These are phyloP conservation scores for Hozukius guyotensis DNA, from an alignment of 2,797 vertebrate genomes.

Conservation along the genomic window DNA sequence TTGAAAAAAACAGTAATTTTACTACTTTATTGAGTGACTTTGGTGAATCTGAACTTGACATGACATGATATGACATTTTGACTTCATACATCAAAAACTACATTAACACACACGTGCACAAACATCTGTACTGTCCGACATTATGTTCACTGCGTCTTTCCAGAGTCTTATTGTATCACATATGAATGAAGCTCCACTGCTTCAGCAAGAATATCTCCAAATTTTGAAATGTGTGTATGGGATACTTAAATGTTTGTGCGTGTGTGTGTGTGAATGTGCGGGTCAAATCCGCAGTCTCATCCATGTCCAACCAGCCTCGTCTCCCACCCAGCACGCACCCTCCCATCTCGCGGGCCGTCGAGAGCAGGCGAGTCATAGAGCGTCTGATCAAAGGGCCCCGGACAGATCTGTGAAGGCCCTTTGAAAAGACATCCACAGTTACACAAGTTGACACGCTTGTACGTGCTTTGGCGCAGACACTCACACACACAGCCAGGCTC, in stretches of 20 bases:
- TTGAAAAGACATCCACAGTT: conserved; percentile 73
- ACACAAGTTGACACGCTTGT: conserved; percentile 65
- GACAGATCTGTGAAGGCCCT: conserved; percentile 78
- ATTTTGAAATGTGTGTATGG: neutral
- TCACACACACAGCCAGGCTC: conserved; percentile 8
- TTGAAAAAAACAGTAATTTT: neutral
- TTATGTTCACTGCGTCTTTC: neutral
- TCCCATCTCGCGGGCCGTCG: conserved; percentile 57
- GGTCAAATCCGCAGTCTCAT: conserved; percentile 47
- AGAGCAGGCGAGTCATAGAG: conserved; percentile 62
- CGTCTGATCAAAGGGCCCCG: conserved; percentile 74
- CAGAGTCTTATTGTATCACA: neutral
- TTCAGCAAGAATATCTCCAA: neutral
- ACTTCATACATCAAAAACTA: neutral
- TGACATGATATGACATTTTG: neutral
- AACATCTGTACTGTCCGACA: neutral
- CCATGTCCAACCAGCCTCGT: conserved; percentile 54
- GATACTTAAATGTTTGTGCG: neutral
- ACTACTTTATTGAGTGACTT: neutral
- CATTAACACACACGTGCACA: neutral
- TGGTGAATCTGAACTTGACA: neutral
- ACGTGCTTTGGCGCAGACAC: conserved; percentile 44
- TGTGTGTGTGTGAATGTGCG: neutral
- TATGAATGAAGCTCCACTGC: neutral
- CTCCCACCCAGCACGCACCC: conserved; percentile 52